Conservation (phyloP, 2,888 invertebrate genomes). For the Lamproptera curius region DNA sequence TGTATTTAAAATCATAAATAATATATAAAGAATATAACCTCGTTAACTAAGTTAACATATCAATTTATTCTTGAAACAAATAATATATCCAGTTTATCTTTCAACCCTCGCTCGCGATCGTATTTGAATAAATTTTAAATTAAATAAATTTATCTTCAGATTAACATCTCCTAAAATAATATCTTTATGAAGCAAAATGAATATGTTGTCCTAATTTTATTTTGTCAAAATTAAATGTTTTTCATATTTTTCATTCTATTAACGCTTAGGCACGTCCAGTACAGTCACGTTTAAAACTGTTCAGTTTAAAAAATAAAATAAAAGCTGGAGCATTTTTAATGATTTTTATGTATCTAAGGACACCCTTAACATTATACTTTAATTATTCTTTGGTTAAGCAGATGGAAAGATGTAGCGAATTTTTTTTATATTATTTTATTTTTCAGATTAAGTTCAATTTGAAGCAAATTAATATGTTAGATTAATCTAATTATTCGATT, state of each 20-base stretch:
- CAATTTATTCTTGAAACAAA: not conserved
- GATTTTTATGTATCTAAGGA: too few relatives aligned
- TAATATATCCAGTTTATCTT: constrained; percentile 4
- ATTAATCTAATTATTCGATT: too few relatives aligned
- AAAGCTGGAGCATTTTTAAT: too few relatives aligned
- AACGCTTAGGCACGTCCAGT: constrained; percentile 65
- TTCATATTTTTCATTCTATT: constrained; percentile 47
- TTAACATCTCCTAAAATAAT: constrained; percentile 62
- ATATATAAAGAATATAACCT: too few relatives aligned
- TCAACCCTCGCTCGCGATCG: constrained; percentile 29
- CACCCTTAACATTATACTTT: too few relatives aligned
- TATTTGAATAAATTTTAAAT: constrained; percentile 38
- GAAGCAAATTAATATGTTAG: too few relatives aligned
- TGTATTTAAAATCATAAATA: too few relatives aligned
- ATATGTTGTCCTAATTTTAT: constrained; percentile 65
- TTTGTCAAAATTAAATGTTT: constrained; percentile 54
- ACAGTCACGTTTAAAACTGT: constrained; percentile 42
- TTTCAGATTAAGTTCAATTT: too few relatives aligned
- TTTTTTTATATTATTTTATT: too few relatives aligned
- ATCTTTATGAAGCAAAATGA: constrained; percentile 72
- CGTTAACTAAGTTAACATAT: too few relatives aligned
- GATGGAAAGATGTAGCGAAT: too few relatives aligned
- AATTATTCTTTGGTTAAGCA: too few relatives aligned
- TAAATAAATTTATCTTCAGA: constrained; percentile 43
- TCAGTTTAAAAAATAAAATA: not conserved